Evolutionary conservation across 2,888 invertebrate species (phyloP).

Genomic region (Temnothorax ravouxi): DNA sequence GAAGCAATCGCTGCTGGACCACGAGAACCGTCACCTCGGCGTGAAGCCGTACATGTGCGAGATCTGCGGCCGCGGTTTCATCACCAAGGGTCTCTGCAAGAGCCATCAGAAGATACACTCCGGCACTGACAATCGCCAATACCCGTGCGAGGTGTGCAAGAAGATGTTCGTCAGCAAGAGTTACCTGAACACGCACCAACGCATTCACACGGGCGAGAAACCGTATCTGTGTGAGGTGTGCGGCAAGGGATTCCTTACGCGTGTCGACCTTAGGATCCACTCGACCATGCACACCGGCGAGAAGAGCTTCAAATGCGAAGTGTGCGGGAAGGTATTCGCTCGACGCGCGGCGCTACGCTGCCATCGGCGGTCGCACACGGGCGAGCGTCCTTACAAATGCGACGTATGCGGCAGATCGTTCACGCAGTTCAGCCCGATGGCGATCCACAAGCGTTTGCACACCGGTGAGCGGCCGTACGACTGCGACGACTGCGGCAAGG

Average conservation of each 20-base stretch:
- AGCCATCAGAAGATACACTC: conserved; percentile 89
- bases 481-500: conserved; percentile 88
- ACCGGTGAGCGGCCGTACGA: conserved; percentile 89
- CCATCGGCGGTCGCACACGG: conserved; percentile 88
- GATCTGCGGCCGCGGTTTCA: conserved; percentile 88
- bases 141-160: conserved; percentile 88
- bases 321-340: conserved; percentile 89
- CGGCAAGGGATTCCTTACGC: conserved; percentile 88
- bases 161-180: conserved; percentile 89
- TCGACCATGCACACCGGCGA: conserved; percentile 89
- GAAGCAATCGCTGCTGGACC: conserved; percentile 88
- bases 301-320: conserved; percentile 89
- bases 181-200: conserved; percentile 88
- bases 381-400: conserved; percentile 88
- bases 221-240: conserved; percentile 89
- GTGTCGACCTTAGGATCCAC: conserved; percentile 88
- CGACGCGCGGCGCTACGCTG: conserved; percentile 88
- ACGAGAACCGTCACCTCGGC: conserved; percentile 89
- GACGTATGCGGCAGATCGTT: conserved; percentile 89
- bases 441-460: conserved; percentile 89
- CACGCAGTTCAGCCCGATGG: conserved; percentile 90
- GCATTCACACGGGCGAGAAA: conserved; percentile 89
- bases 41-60: conserved; percentile 89
- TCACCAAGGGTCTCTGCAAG: conserved; percentile 89
- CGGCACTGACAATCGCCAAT: conserved; percentile 88